These are phyloP conservation scores for Hydrophis major DNA, from an alignment of 2,797 vertebrate genomes.

Conservation along the genomic window DNA sequence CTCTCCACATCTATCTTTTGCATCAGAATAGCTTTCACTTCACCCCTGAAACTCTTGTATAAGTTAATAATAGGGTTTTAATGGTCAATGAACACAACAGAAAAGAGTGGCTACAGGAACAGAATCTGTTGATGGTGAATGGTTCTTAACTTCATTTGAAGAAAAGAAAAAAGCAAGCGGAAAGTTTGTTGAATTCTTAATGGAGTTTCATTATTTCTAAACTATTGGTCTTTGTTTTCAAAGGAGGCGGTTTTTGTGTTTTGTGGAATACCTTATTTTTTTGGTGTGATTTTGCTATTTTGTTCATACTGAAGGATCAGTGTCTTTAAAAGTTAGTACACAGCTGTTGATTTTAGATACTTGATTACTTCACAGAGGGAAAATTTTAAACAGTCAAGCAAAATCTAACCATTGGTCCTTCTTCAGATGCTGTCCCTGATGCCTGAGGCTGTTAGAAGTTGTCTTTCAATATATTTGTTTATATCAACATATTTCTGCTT, in stretches of 20 bases:
- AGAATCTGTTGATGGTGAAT: conserved; percentile 85
- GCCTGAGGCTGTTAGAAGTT: background rate
- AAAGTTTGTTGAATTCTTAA: conserved; percentile 44
- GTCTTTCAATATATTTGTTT: background rate
- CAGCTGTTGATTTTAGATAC: background rate
- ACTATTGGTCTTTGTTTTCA: conserved; percentile 42
- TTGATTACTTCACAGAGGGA: background rate
- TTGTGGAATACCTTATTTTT: background rate
- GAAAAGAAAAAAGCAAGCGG: conserved; percentile 65
- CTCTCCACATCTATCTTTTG: conserved; percentile 70
- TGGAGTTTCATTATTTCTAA: conserved; percentile 47
- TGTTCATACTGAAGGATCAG: background rate
- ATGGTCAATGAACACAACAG: conserved; percentile 89
- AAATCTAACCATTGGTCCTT: background rate
- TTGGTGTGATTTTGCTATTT: conserved; percentile 11
- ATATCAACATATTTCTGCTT: background rate
- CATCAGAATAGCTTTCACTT: conserved; percentile 94
- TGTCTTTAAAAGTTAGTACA: background rate
- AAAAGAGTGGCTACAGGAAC: conserved; percentile 79
- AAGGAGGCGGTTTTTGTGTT: conserved; percentile 27
- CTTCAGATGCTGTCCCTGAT: background rate
- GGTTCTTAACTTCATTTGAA: conserved; percentile 79
- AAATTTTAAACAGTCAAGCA: background rate
- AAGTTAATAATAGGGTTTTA: conserved; percentile 83
- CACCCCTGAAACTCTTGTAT: conserved; percentile 85